Conservation (phyloP, 2,797 vertebrate species). For the Sibirionetta formosa region DNA sequence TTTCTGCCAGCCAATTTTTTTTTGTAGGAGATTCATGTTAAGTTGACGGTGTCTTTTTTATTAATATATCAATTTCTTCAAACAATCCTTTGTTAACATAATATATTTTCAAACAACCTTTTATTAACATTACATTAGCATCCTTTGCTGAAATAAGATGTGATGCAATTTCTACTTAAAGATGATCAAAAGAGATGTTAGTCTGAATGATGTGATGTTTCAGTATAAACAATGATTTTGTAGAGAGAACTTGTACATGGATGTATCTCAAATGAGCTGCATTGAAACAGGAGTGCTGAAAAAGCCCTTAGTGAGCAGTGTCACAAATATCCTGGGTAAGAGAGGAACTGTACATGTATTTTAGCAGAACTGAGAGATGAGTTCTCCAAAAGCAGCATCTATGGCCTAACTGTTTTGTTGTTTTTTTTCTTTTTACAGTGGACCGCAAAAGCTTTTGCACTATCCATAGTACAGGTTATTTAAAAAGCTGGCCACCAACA, state of each 20-base stretch:
- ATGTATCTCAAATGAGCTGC: background rate
- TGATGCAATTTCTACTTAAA: background rate
- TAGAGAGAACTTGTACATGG: background rate
- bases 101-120: no score
- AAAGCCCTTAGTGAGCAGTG: background rate
- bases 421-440: constrained; percentile 80
- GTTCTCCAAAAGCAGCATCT: background rate
- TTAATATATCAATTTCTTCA: background rate
- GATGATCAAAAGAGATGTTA: background rate
- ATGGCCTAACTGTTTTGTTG: background rate
- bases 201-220: background rate
- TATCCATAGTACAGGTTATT: constrained; percentile 98
- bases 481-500: constrained; percentile 99
- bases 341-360: background rate
- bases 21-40: background rate
- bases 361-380: background rate
- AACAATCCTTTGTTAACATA: background rate
- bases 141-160: background rate
- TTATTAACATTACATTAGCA: background rate
- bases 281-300: background rate
- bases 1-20: background rate
- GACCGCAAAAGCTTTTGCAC: constrained; percentile 99
- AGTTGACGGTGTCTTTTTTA: background rate
- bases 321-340: background rate
- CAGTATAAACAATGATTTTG: background rate